A percentile compares a stretch with the other conserved stretches of the same genome.
Evolutionary conservation across 2,888 invertebrate species (phyloP).

Genomic region (Nemurella pictetii): DNA sequence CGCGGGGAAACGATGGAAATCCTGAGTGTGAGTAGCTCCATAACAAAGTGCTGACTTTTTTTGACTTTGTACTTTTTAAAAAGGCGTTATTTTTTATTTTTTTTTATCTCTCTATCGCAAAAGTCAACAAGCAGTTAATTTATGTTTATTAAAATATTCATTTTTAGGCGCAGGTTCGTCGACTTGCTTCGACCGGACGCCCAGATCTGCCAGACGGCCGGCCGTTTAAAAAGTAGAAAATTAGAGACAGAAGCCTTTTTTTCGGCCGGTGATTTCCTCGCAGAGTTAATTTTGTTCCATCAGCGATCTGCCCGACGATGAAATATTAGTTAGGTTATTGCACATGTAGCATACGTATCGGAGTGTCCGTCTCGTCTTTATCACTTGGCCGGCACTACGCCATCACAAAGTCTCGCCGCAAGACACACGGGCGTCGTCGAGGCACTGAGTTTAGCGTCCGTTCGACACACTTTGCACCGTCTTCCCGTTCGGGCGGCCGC

Average conservation of each 20-base stretch:
- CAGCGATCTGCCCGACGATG: not conserved
- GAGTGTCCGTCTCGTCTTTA: not conserved
- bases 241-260: constrained; percentile 33
- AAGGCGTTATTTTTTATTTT: constrained; percentile 42
- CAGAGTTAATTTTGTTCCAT: not conserved
- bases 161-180: constrained; percentile 34
- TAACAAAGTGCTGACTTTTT: constrained; percentile 42
- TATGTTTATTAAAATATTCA: constrained; percentile 39
- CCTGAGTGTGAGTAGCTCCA: constrained; percentile 41
- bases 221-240: constrained; percentile 35
- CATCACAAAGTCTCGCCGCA: too few relatives aligned
- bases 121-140: constrained; percentile 39
- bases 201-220: not conserved
- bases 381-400: not conserved
- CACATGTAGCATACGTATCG: constrained; percentile 30
- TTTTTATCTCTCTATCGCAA: too few relatives aligned
- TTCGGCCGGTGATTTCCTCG: not conserved
- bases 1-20: constrained; percentile 15
- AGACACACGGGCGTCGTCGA: not conserved
- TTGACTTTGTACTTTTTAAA: constrained; percentile 43
- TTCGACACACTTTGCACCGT: not conserved
- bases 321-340: constrained; percentile 35
- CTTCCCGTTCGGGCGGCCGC: not conserved
- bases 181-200: not conserved
- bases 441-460: not conserved